These are phyloP conservation scores for Psephotus haematonotus DNA, from an alignment of 2,113 vertebrate species.

Conservation along the genomic window DNA sequence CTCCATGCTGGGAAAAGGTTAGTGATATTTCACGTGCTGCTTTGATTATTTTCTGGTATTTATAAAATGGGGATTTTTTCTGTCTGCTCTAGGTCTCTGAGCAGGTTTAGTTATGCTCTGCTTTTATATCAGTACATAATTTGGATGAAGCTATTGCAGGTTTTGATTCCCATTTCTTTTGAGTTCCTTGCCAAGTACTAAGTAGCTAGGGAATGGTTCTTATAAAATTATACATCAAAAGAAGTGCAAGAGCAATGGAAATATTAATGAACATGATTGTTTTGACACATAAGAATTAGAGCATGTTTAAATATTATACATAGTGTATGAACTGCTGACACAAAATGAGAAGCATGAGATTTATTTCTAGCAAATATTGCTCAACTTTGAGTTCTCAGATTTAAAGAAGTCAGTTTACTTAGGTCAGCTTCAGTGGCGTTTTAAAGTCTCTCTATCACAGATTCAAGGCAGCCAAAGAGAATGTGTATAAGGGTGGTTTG, in stretches of 20 bases:
- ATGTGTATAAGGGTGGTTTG: background rate
- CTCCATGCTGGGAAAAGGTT: background rate
- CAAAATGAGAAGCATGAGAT: background rate
- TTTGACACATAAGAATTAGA: conserved; percentile 68
- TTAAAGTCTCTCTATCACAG: background rate
- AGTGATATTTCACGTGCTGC: background rate
- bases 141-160: background rate
- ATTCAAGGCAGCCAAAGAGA: background rate
- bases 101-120: background rate
- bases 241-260: conserved; percentile 38
- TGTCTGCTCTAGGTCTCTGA: background rate
- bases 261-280: conserved; percentile 67
- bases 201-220: conserved; percentile 44
- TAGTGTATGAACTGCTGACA: conserved; percentile 53
- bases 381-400: background rate
- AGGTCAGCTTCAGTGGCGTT: background rate
- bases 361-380: background rate
- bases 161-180: conserved; percentile 39
- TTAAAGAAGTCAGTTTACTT: background rate
- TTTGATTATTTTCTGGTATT: background rate
- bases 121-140: conserved; percentile 26
- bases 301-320: conserved; percentile 71
- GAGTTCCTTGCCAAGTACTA: background rate
- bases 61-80: background rate
- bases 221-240: conserved; percentile 21